Base-by-base conservation (phyloP, 1,140 invertebrate species). In the Arion vulgaris region DNA sequence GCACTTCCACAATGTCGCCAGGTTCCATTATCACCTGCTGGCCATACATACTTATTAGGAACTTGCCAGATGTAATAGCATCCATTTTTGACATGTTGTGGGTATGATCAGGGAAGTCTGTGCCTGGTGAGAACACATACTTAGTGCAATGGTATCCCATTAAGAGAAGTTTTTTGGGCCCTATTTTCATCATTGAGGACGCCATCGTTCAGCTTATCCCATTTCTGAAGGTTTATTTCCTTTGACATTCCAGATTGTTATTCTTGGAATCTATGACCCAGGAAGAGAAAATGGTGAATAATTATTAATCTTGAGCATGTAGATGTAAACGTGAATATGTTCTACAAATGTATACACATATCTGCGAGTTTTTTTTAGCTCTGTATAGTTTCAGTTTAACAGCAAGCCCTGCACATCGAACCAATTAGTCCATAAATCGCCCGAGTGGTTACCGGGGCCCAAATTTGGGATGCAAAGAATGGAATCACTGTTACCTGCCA, bases 1-100 rank as follows among this genome's bases (percentile, higher is more conserved):
- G 91, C 17, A 92, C 89, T 32, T 90, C 88, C 2, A 92, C 83
- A 84, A 90, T 91, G 51, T 92, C 90, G 13, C 91, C 91, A n/a
- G 91, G 90, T 41, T 88, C 76, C 69, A 92, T 81, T 5, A 89
- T 80, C 39, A 90, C 86, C 28, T 85, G 86, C 79, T 92, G 84
- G 28, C 90, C 90, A 82, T 87, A 87, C 90, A 92, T 91, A 19
- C 69, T 81, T 62, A 92, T 86, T 80, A 86, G 72, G 79, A 91
- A 90, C 57, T 86, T 62, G 57, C 91, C 91, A 26, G 86, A 85
- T 5, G 90, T 69, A 53, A 92, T 90, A 5, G 90, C 85, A 73
- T 91, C 90, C 73, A 90, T 91, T 78, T 91, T 92, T 26, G 87
- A 87, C 53, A 89, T 83, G 26, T 68, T 45, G 62, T 92, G 90